Base-by-base conservation (phyloP, 2,797 vertebrate genomes). In the Sebastes oblongus region DNA sequence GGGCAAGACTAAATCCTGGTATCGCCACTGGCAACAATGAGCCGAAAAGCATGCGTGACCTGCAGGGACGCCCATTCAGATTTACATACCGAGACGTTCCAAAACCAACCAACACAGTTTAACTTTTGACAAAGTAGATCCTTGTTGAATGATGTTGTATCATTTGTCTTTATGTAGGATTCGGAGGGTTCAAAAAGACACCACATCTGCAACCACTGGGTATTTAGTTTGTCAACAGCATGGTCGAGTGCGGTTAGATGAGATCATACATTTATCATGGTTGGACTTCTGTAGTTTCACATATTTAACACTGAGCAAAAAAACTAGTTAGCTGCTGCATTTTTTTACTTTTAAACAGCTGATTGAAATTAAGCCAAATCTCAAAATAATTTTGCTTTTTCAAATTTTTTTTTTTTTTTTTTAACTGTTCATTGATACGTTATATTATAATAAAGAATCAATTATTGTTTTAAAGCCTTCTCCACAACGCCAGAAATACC, bases 1-100 rank as follows among this genome's bases (percentile, higher is more conserved):
- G 75, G 61, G 73, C 14, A 7, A 20, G 32, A 59, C 32, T 59
- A 68, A 89, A 67, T 56, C 54, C 65, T 25, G 82, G 73, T 55
- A 20, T 86, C 73, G 30, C 75, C 46, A 73, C 76, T 73, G 86
- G 72, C 36, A 85, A 86, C 72, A 85, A 60, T 74, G 75, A 83
- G 75, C 73, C 30, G 34, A 70, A 77, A 75, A 50, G 61, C 61
- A 32, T 30, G 34, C 12, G 46, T 42, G 68, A 75, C 75, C 11
- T 30, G 58, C 71, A 61, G 70, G 25, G 66, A 42, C 24, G 10
- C n/a, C 8, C 20, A 27, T 80, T 83, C 42, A 55, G 6, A 70
- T 29, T 13, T 32, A 74, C 61, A 71, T 32, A 67, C 12, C 5
- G 24, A 78, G 50, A 58, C 5, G 4, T 55, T 42, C 25, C 36